Evolutionary conservation across 2,888 invertebrate species (phyloP), one percentile per base, ranked within the genome.

Genomic region (Sarcophaga caerulescens): DNA sequence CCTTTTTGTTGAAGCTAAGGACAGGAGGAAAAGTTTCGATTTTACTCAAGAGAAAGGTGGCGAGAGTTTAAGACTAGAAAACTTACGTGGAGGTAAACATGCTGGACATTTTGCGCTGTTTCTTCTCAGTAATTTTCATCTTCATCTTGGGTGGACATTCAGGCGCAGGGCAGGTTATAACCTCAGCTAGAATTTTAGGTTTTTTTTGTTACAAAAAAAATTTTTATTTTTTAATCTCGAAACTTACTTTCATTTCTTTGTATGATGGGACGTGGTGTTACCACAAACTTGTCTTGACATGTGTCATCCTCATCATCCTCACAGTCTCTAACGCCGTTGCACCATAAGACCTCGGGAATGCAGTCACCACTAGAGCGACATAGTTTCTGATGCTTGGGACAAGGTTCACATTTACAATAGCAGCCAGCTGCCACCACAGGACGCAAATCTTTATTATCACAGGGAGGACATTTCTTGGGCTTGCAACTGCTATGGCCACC

Each of bases 281-380:
- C 89, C 0, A 88, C 88, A 23, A 91, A 90, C 1, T 89, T 88
- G 59, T 91, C 88, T 6, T 70, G 90, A 89, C 97, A 98, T 81
- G 95, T 93, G 3, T 95, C 93, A 14, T 93, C 92, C 93, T 98
- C 98, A 91, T 98, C 98, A 90, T 97, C 97, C 0, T 96, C 95
- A 89, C 98, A 98, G 92, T 98, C 96, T 87, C 95, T 94, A 0
- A 97, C 93, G 0, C 97, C 97, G 91, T 98, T 95, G 90, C 98
- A 98, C 97, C 97, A 97, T 14, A 94, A 93, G 0, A 94, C 93
- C 60, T 95, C 94, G 0, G 95, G 94, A 19, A 97, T 94, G 90
- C 97, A 97, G 74, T 95, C 94, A 83, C 96, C 95, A 90, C 95
- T 96, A 0, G 96, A 96, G 1, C 96, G 96, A 89, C 97, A 98